Percentiles rank a stretch among this genome's conserved stretches.
These are phyloP conservation scores for Sacculina carcini DNA, from an alignment of 2,888 invertebrate species.

Conservation along the genomic window DNA sequence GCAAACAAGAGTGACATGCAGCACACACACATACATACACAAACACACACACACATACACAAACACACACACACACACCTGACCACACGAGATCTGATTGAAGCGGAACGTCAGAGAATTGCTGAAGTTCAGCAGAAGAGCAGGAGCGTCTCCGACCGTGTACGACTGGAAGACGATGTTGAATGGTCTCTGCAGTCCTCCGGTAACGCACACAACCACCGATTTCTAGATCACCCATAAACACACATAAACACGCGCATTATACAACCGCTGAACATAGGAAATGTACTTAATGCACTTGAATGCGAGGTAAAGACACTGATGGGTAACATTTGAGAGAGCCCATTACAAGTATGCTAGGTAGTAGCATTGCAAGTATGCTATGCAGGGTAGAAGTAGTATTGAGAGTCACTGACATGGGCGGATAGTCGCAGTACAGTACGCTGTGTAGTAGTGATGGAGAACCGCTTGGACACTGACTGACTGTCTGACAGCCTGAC, in stretches of 20 bases:
- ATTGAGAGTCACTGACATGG: conserved; percentile 30
- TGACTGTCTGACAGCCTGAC: conserved; percentile 49
- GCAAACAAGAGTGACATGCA: background rate
- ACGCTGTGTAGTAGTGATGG: conserved; percentile 36
- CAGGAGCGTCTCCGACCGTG: conserved; percentile 21
- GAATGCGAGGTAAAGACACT: background rate
- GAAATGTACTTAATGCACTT: background rate
- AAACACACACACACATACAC: no score
- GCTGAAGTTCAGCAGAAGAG: conserved; percentile 29
- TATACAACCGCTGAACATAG: conserved; percentile 1
- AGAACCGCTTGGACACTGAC: conserved; percentile 46
- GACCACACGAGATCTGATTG: conserved; percentile 31
- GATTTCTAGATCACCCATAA: conserved; percentile 27
- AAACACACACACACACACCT: conserved; percentile 17
- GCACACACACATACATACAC: no score
- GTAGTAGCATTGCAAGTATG: background rate
- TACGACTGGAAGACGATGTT: conserved; percentile 23
- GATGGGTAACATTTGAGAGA: background rate
- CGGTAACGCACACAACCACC: conserved; percentile 34
- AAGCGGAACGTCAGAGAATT: conserved; percentile 52
- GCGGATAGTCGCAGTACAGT: conserved; percentile 57
- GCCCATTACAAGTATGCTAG: background rate
- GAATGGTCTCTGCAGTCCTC: conserved; percentile 43
- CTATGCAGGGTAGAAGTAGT: background rate
- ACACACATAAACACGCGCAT: conserved; percentile 15